Percentiles rank a stretch among this genome's conserved stretches.
These are phyloP conservation scores for Platysteira castanea DNA, from an alignment of 2,113 vertebrate genomes.

Conservation along the genomic window DNA sequence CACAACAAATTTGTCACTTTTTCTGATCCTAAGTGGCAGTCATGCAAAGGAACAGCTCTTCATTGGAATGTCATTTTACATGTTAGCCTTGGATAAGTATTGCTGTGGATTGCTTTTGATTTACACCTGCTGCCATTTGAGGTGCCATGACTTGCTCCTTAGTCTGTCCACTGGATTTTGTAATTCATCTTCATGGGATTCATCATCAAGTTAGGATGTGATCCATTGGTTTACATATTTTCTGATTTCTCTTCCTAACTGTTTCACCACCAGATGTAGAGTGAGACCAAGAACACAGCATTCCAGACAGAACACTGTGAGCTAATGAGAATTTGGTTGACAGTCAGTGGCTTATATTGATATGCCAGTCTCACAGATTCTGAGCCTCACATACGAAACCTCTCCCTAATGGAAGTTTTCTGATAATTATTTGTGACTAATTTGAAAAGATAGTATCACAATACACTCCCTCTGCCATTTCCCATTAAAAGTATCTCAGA, in stretches of 20 bases:
- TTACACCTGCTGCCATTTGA: background rate
- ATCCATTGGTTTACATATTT: background rate
- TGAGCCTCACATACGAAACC: background rate
- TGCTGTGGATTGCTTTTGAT: background rate
- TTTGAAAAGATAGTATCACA: slow-evolving; percentile 22
- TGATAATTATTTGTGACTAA: slow-evolving; percentile 20
- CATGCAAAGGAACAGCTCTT: background rate
- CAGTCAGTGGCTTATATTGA: background rate
- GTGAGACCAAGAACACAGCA: background rate
- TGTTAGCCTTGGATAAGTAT: background rate
- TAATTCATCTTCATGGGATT: background rate
- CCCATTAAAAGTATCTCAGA: slow-evolving; percentile 1
- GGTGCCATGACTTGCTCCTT: background rate
- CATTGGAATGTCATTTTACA: background rate
- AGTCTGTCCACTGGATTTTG: background rate
- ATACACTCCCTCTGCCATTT: background rate
- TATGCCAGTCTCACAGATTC: background rate
- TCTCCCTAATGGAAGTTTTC: background rate
- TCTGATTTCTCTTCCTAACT: background rate
- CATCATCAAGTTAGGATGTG: background rate
- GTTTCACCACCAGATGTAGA: background rate
- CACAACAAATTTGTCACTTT: background rate
- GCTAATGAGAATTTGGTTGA: background rate
- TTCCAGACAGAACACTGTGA: background rate
- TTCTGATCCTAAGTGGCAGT: background rate